Evolutionary conservation across 2,888 invertebrate genomes (phyloP).

Genomic region (Neoascia interrupta): DNA sequence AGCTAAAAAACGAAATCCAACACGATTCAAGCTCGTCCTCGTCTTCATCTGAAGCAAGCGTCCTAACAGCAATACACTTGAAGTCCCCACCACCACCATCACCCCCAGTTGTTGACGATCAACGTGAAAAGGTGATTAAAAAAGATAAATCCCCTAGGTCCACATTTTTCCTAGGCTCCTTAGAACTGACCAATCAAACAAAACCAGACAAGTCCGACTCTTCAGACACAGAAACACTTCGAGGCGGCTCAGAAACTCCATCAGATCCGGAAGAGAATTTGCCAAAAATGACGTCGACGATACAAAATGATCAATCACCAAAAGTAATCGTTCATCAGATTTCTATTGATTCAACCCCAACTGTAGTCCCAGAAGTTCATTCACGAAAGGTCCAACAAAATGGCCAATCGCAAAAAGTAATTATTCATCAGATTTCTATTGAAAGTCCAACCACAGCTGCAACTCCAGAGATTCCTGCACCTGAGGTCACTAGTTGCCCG

Average conservation of each 20-base stretch:
- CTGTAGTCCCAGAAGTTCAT: no score
- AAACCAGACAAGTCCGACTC: slow-evolving; percentile 1
- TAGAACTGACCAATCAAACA: not conserved
- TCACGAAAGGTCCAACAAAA: not conserved
- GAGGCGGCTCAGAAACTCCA: slow-evolving; percentile 3
- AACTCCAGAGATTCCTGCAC: not conserved
- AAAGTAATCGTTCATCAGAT: slow-evolving; percentile 27
- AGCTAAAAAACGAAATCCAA: no score
- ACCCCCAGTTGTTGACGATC: slow-evolving; percentile 2
- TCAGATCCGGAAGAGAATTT: not conserved
- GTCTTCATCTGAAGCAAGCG: slow-evolving; percentile 44
- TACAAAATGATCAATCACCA: no score
- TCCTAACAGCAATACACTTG: slow-evolving; percentile 15
- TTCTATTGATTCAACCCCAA: no score
- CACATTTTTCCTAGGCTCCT: slow-evolving; percentile 1
- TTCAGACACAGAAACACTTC: slow-evolving; percentile 13
- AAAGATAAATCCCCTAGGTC: slow-evolving; percentile 8
- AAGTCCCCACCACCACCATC: slow-evolving; percentile 23
- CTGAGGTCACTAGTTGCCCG: not conserved
- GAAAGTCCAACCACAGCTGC: not conserved
- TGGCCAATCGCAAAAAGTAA: not conserved
- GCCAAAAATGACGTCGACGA: not conserved
- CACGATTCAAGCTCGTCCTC: slow-evolving; percentile 16
- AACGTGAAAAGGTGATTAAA: not conserved
- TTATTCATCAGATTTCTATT: not conserved